Evolutionary conservation across 2,113 vertebrate species (phyloP).

Genomic region (Plecotus auritus): DNA sequence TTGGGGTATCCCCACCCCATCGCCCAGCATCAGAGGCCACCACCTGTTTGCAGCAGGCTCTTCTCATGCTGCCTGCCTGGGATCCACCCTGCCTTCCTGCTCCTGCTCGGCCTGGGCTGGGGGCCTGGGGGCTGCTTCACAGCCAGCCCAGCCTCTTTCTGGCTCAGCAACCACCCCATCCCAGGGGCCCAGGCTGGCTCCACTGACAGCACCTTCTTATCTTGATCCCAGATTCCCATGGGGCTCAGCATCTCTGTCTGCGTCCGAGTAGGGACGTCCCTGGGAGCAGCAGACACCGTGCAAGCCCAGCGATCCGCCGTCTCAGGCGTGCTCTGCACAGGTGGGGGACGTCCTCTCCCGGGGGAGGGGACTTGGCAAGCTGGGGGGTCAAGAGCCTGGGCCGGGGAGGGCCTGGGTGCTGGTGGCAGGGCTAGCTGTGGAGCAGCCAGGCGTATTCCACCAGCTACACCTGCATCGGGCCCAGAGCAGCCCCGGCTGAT

Average conservation of each 20-base stretch:
- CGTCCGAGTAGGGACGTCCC: constrained; percentile 88
- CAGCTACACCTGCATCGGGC: background rate
- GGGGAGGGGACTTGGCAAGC: background rate
- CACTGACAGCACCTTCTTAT: background rate
- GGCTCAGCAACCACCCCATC: background rate
- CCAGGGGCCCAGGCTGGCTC: background rate
- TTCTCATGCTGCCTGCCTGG: background rate
- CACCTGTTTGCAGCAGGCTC: background rate
- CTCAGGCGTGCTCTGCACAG: constrained; percentile 82
- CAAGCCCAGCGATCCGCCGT: constrained; percentile 80
- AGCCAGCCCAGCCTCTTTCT: background rate
- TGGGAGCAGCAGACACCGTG: constrained; percentile 83
- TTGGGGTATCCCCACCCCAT: accelerated
- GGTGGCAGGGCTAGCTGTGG: background rate
- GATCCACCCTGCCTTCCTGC: too few species aligned
- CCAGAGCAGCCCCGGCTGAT: too few species aligned
- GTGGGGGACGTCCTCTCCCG: constrained; percentile 71
- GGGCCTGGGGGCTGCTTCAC: background rate
- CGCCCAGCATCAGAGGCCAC: background rate
- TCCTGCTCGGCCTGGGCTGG: constrained; percentile 33
- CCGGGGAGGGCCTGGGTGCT: background rate
- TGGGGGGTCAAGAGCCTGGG: background rate
- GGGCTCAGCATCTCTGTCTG: constrained; percentile 83
- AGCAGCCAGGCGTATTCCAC: background rate
- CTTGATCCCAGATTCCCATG: constrained; percentile 82